Evolutionary conservation across 2,113 vertebrate species (phyloP).

Genomic region (Romanogobio albipinnatus): DNA sequence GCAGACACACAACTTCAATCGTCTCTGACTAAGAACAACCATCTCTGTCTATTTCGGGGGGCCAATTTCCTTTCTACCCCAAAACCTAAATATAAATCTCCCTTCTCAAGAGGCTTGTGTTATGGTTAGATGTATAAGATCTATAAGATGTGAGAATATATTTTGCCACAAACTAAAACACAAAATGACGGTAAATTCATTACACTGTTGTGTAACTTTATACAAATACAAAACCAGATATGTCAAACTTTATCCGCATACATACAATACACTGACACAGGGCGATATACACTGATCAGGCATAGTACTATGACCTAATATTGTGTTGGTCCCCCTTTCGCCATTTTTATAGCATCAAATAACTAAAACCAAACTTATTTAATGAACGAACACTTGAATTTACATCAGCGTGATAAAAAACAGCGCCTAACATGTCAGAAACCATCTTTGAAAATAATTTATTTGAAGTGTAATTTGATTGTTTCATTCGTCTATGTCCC

Average conservation of each 20-base stretch:
- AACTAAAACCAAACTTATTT: too few species aligned
- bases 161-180: neutral
- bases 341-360: too few species aligned
- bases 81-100: neutral
- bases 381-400: too few species aligned
- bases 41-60: neutral
- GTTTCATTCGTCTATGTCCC: too few species aligned
- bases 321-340: too few species aligned
- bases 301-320: too few species aligned
- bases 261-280: neutral
- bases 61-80: neutral
- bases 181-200: neutral
- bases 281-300: neutral
- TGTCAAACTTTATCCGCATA: neutral
- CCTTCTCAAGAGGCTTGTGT: neutral
- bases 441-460: too few species aligned
- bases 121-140: neutral
- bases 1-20: slow-evolving; percentile 4
- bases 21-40: neutral
- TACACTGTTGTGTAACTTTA: neutral
- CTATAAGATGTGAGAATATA: too few species aligned
- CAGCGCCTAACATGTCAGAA: too few species aligned
- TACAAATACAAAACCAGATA: neutral
- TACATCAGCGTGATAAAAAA: too few species aligned
- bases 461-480: too few species aligned